These are phyloP conservation scores for Drosophila persimilis DNA, from an alignment of 1,140 invertebrate genomes.

Conservation along the genomic window DNA sequence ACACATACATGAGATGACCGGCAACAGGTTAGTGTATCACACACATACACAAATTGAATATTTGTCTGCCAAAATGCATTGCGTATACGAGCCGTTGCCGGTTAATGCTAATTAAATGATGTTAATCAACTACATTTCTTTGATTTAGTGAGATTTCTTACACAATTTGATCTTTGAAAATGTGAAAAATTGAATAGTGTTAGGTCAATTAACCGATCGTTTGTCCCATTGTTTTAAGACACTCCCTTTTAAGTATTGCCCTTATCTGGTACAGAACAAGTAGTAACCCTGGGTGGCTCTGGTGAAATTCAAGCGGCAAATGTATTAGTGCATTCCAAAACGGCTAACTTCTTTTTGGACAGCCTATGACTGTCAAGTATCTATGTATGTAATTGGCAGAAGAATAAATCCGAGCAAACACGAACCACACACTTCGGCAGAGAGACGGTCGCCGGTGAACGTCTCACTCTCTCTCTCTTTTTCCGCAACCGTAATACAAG, in stretches of 20 bases:
- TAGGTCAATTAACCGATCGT: background rate
- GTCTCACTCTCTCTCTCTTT: slow-evolving; percentile 1
- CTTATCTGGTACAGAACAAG: slow-evolving; percentile 6
- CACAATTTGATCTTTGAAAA: background rate
- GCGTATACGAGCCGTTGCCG: slow-evolving; percentile 50
- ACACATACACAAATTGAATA: slow-evolving; percentile 7
- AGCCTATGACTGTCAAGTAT: slow-evolving; percentile 41
- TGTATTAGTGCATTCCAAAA: slow-evolving; percentile 63
- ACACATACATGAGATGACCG: slow-evolving; percentile 9
- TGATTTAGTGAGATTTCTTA: background rate
- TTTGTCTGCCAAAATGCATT: slow-evolving; percentile 14
- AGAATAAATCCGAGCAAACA: slow-evolving; percentile 13
- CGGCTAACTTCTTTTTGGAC: slow-evolving; percentile 30
- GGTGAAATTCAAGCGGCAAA: slow-evolving; percentile 57
- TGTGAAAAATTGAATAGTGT: background rate
- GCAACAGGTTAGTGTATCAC: slow-evolving; percentile 21
- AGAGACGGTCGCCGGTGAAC: background rate
- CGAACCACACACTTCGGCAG: too few relatives aligned
- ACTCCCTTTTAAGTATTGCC: background rate
- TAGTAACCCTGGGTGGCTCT: slow-evolving; percentile 49
- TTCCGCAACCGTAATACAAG: background rate
- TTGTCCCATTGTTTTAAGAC: background rate
- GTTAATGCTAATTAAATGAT: background rate
- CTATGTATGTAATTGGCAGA: slow-evolving; percentile 50
- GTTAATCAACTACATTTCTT: background rate